Evolutionary conservation across 2,888 invertebrate species (phyloP), one percentile per base, ranked within the genome.

Genomic region (Lypha dubia): DNA sequence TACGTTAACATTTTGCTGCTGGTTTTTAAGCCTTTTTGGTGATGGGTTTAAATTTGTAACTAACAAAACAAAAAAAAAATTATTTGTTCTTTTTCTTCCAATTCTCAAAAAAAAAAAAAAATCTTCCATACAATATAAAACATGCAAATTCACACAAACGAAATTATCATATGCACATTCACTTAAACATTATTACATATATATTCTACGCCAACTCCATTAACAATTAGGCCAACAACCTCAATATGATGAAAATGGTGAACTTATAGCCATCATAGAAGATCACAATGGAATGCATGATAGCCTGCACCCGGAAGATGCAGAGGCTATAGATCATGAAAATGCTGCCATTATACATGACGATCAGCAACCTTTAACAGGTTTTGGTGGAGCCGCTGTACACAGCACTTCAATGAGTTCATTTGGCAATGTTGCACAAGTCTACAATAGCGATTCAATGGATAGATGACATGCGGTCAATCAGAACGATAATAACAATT

Each of bases 401-500:
- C 86, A 87, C 67, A 88, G 88, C 82, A 86, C 88, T 35, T 90
- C 91, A 80, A 89, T 91, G 90, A 89, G 88, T 82, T 90, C 91
- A 11, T 90, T 82, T 17, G 84, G 89, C 38, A 89, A 88, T 17
- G 80, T 86, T 7, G 88, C 86, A 13, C 87, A 88, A 79, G 75
- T 63, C 20, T 86, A 86, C 63, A 80, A 70, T 20, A 65, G 85
- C 35, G 88, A 89, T 58, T 87, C 88, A 0, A 80, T 88, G 81
- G 91, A 91, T 49, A 91, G 91, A 91, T 92, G 92, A 91, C 92
- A 91, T 90, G 90, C 91, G 88, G 89, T 89, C 89, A 91, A 90
- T 88, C 91, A 91, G 90, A 89, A 85, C 88, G 91, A 91, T 88
- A 91, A 91, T 88, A 91, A 91, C 88, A 91, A 91, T 80, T 91